A percentile compares a stretch with the other conserved stretches of the same genome.
These are phyloP conservation scores for Meandrina meandrites DNA, from an alignment of 92 coral and sea anemone species.

Conservation along the genomic window DNA sequence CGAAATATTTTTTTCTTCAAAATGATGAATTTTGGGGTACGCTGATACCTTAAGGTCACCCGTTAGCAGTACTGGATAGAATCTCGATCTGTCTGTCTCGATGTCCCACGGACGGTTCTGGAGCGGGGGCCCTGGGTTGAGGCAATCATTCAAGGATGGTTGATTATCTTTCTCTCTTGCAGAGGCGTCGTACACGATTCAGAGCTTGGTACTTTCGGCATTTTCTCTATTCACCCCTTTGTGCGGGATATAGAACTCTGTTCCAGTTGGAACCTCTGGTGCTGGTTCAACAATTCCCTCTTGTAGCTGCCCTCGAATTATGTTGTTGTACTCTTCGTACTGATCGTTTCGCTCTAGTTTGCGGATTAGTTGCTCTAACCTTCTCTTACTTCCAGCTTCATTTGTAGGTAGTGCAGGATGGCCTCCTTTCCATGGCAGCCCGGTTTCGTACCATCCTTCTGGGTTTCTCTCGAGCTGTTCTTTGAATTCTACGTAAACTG, in stretches of 20 bases:
- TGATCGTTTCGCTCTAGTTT: slow-evolving; percentile 34
- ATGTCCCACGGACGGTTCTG: slow-evolving; percentile 46
- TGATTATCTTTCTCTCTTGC: slow-evolving; percentile 52
- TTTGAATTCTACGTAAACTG: slow-evolving; percentile 44
- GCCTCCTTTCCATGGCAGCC: slow-evolving; percentile 28
- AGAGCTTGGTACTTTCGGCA: slow-evolving; percentile 61
- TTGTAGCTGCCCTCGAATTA: slow-evolving; percentile 54
- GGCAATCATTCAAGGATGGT: slow-evolving; percentile 46
- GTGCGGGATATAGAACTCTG: slow-evolving; percentile 54
- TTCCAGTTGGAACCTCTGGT: slow-evolving; percentile 27
- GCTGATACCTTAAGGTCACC: too few species aligned
- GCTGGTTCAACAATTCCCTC: slow-evolving; percentile 60
- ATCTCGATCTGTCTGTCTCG: slow-evolving; percentile 24
- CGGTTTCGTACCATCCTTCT: slow-evolving; percentile 29
- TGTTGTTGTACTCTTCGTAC: slow-evolving; percentile 48
- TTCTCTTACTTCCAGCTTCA: slow-evolving; percentile 30
- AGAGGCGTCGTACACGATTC: slow-evolving; percentile 66
- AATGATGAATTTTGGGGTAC: too few species aligned
- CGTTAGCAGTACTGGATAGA: slow-evolving; percentile 36
- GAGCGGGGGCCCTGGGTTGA: slow-evolving; percentile 44
- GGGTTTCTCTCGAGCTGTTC: slow-evolving; percentile 43
- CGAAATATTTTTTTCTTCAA: too few species aligned
- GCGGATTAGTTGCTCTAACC: slow-evolving; percentile 31
- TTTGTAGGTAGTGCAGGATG: slow-evolving; percentile 30
- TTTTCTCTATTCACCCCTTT: slow-evolving; percentile 52